Evolutionary conservation across 2,888 invertebrate genomes (phyloP), one percentile per base, ranked within the genome.

Genomic region (Lomographa bimaculata): DNA sequence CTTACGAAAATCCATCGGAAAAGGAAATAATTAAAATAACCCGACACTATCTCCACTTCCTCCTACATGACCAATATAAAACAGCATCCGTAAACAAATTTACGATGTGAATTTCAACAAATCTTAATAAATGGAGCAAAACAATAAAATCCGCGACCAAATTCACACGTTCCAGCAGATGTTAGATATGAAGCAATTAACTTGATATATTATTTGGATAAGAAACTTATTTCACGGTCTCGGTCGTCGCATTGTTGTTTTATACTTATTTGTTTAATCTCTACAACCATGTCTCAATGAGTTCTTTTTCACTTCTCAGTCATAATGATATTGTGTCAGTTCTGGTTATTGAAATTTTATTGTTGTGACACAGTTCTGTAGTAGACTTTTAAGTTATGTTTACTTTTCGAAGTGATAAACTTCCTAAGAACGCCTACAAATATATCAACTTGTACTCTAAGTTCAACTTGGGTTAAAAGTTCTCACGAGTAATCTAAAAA

Each of bases 221-320:
- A 62, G 57, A 58, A n/a, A 54, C 48, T 56, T 62, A 63, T 71
- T 73, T 71, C 67, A 76, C 65, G 72, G 71, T 66, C 61, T 54
- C 38, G 52, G 53, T 38, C 54, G 39, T 42, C 43, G 27, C 27
- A 47, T 50, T 50, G 46, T 50, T 50, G 37, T 45, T 43, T 53
- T 40, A 14, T 14, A n/a, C 40, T 42, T 42, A 28, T 51, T 42
- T 43, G 19, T 40, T 21, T 40, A 46, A n/a, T n/a, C n/a, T n/a
- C n/a, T n/a, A n/a, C n/a, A n/a, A 14, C 30, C 4, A 6, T 30
- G 21, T 30, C 30, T 8, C 1, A 19, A 5, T 10, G 1, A 28
- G 5, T 7, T 7, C 7, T n/a, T n/a, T n/a, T n/a, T n/a, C n/a
- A n/a, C 3, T 12, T 14, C 12, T 24, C n/a, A 11, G 6, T 0